Base-by-base conservation (phyloP, 2,797 vertebrate genomes). In the Myotis planiceps region DNA sequence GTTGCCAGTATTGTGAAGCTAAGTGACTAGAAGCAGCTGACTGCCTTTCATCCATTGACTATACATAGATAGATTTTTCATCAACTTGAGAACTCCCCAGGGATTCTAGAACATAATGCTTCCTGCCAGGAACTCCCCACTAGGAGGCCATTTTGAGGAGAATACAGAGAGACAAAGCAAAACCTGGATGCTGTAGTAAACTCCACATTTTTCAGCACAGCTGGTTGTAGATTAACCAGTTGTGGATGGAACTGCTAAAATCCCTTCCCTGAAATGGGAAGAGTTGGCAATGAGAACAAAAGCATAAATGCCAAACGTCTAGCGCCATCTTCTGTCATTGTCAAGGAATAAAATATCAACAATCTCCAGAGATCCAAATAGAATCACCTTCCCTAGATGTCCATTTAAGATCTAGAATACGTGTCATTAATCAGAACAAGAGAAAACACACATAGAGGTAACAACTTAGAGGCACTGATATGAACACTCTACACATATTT, bases 251-350 rank as follows among this genome's bases (percentile, higher is more conserved):
- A 27, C 45, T 23, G 21, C 55, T 32, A 21, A 71, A 34, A 79
- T 45, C 45, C 29, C 37, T 51, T 87, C 53, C 88, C 34, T 68
- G 5, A 81, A 58, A 34, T 7, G 2, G 7, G 74, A 39, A 39
- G 39, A 78, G 49, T 71, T 53, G 45, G 21, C 1, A 4, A 19
- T 75, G 45, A 65, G 63, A 42, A 21, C 21, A 15, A 9, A 78
- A 32, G 0, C 10, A 29, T 29, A 58, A 76, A 63, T 60, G n/a
- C 45, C 49, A 76, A 3, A 58, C 49, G 58, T 96, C 81, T 96
- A 78, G 92, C 13, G 90, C 96, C 97, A 95, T 82, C 96, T 97
- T 90, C 90, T 97, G 97, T 88, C 63, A 19, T 2, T 75, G 3
- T 8, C 25, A 15, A 75, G 65, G 47, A 94, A 80, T 66, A 83